These are phyloP conservation scores for Pheosia gnoma DNA, from an alignment of 2,888 invertebrate genomes.

Conservation along the genomic window DNA sequence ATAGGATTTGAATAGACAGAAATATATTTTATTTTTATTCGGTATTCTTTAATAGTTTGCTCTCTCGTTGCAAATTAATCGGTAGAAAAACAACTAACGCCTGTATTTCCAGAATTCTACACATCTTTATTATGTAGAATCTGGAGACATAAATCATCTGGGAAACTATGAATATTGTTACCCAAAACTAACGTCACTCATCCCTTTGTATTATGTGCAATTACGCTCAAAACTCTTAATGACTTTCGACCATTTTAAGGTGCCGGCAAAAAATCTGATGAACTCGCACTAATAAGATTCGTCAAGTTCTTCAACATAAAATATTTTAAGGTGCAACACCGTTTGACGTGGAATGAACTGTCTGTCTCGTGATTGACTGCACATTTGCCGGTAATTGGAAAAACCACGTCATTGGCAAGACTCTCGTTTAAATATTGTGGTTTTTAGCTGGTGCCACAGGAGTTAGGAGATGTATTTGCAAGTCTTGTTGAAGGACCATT, in stretches of 20 bases:
- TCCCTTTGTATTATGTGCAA: not conserved
- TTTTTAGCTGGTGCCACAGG: conserved; percentile 3
- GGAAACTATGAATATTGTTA: not conserved
- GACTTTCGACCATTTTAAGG: not conserved
- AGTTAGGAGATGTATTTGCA: conserved; percentile 2
- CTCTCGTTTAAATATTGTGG: conserved; percentile 41
- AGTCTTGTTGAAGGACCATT: not conserved
- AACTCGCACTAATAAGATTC: not conserved
- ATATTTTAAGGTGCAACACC: conserved; percentile 25
- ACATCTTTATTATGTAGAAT: not conserved
- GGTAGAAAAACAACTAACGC: no score
- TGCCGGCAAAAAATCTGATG: not conserved
- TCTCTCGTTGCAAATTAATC: no score
- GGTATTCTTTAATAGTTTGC: no score
- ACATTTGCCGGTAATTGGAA: conserved; percentile 68
- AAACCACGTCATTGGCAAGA: conserved; percentile 53
- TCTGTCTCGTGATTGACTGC: conserved; percentile 65
- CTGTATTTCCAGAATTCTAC: no score
- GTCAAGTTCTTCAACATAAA: conserved; percentile 20
- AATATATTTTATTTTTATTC: not conserved
- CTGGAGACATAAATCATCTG: not conserved
- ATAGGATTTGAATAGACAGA: not conserved
- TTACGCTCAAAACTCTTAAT: not conserved
- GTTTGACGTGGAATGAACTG: conserved; percentile 54
- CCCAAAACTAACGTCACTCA: not conserved